Percentiles rank a stretch among this genome's conserved stretches.
Evolutionary conservation across 2,113 vertebrate species (phyloP).

Genomic region (Glaucomys volans): DNA sequence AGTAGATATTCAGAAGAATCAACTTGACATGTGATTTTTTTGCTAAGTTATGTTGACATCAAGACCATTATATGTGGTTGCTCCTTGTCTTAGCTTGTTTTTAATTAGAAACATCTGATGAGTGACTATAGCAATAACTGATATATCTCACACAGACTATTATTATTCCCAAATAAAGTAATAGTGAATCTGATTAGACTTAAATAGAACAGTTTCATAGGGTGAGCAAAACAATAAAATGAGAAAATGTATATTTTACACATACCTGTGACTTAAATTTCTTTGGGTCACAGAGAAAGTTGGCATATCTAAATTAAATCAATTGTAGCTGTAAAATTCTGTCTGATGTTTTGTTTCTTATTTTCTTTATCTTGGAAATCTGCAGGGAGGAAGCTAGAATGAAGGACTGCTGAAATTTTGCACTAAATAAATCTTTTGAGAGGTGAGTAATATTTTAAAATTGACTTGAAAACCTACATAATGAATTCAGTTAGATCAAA

Average conservation of each 20-base stretch:
- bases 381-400: neutral
- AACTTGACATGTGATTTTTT: conserved; percentile 79
- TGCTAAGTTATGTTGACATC: conserved; percentile 79
- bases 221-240: neutral
- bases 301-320: neutral
- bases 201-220: neutral
- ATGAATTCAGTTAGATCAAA: neutral
- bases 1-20: conserved; percentile 81
- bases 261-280: neutral
- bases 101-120: conserved; percentile 87
- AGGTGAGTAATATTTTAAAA: neutral
- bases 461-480: neutral
- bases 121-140: conserved; percentile 68
- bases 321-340: neutral
- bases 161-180: conserved; percentile 57
- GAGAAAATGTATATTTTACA: neutral
- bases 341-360: neutral
- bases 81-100: conserved; percentile 13
- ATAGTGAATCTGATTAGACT: neutral
- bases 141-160: neutral
- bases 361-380: neutral
- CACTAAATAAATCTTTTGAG: conserved; percentile 17
- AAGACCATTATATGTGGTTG: conserved; percentile 78
- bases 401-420: neutral
- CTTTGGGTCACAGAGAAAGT: neutral